These are phyloP conservation scores for Centropus unirufus DNA, from an alignment of 2,113 vertebrate genomes.

Conservation along the genomic window DNA sequence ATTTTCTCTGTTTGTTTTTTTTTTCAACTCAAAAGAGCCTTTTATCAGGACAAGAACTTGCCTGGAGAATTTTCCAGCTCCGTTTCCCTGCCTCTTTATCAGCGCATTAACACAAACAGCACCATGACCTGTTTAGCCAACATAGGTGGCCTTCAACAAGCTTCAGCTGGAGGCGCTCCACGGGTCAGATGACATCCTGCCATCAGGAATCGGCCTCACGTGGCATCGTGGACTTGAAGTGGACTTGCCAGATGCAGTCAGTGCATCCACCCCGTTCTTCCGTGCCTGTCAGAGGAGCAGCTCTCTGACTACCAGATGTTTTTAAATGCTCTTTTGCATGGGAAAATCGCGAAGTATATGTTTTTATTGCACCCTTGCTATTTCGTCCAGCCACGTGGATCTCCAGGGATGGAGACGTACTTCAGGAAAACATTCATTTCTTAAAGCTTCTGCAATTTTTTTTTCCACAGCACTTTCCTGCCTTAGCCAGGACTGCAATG, in stretches of 20 bases:
- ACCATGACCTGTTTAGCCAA: not conserved
- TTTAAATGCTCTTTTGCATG: slow-evolving; percentile 30
- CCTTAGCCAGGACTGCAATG: not conserved
- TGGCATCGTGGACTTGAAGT: not conserved
- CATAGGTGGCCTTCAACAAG: not conserved
- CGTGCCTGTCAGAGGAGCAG: not conserved
- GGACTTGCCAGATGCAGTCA: not conserved
- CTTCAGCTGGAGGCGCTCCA: not conserved
- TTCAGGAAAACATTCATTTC: slow-evolving; percentile 34
- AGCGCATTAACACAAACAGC: slow-evolving; percentile 23
- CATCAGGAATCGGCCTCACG: not conserved
- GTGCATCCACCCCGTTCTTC: not conserved
- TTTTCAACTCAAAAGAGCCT: not conserved
- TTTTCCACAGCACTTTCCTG: not conserved
- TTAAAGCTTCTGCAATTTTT: not conserved
- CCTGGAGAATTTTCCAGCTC: slow-evolving; percentile 3
- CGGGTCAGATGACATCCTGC: slow-evolving; percentile 16
- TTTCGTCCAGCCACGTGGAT: not conserved
- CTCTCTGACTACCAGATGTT: slow-evolving; percentile 44
- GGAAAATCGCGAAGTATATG: not conserved
- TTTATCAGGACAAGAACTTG: not conserved
- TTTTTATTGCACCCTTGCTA: slow-evolving; percentile 8
- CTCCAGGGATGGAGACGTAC: slow-evolving; percentile 39
- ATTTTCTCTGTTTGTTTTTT: not conserved
- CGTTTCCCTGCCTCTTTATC: not conserved